phyloP scores from a whole-genome alignment of 1,140 invertebrate genomes.

The Conus betulinus region DNA sequence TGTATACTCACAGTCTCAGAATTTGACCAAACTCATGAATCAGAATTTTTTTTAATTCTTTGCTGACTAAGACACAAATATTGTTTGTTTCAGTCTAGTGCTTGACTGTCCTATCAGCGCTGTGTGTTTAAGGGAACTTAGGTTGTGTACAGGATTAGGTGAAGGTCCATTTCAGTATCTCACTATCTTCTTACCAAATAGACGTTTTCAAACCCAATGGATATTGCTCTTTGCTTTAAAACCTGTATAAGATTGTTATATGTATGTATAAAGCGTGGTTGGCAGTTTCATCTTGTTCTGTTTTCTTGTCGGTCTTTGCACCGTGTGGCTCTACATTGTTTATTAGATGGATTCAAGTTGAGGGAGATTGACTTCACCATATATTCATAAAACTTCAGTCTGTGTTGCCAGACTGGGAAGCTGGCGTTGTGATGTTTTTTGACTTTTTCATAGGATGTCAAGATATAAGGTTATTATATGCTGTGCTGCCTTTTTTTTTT shows the following conservation, averaged over 20 bases:
- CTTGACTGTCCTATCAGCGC: not conserved
- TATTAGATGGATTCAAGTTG: no score
- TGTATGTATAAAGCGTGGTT: slow-evolving; percentile 20
- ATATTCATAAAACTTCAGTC: no score
- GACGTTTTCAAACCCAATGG: not conserved
- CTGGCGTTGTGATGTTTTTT: no score
- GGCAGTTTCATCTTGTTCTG: not conserved
- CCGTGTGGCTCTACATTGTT: no score
- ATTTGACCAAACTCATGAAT: not conserved
- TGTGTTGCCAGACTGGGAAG: no score
- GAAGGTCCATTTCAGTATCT: slow-evolving; percentile 2
- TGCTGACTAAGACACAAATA: not conserved
- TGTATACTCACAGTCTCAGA: no score
- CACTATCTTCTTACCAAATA: not conserved
- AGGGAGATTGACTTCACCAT: no score
- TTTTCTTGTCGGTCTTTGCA: not conserved
- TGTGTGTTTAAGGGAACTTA: not conserved
- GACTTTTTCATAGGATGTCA: no score
- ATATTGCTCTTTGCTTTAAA: slow-evolving; percentile 19
- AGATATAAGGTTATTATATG: no score
- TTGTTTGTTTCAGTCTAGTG: not conserved
- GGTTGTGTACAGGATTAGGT: not conserved
- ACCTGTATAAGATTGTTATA: slow-evolving; percentile 24
- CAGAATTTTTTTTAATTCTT: not conserved
- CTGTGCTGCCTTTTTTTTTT: no score